phyloP scores from a whole-genome alignment of 1,140 invertebrate species.

The Amphibalanus amphitrite region DNA sequence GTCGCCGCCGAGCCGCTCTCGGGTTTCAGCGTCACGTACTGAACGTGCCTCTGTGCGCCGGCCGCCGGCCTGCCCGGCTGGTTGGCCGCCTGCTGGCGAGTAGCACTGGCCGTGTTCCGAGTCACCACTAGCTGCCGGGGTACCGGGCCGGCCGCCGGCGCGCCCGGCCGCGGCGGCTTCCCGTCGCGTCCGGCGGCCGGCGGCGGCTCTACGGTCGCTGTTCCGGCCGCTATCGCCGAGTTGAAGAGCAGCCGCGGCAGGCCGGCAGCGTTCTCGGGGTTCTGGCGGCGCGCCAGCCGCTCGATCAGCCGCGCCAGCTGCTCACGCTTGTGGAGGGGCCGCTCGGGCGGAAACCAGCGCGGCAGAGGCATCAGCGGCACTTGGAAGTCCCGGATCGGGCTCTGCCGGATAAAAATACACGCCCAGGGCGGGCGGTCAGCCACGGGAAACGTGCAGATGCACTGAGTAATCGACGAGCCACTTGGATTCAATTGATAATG shows the following conservation, averaged over 20 bases:
- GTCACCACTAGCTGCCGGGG: not conserved
- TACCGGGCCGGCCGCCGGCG: too few relatives aligned
- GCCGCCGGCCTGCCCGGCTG: too few relatives aligned
- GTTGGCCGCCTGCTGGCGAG: not conserved
- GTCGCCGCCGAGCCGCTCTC: too few relatives aligned
- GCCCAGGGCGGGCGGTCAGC: not conserved
- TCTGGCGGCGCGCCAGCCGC: not conserved
- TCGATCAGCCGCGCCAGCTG: slow-evolving; percentile 4
- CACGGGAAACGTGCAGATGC: too few relatives aligned
- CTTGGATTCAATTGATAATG: too few relatives aligned
- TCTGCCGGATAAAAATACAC: not conserved
- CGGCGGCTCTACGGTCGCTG: too few relatives aligned
- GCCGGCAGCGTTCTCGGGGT: not conserved
- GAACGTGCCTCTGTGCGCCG: not conserved
- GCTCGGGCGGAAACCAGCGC: not conserved
- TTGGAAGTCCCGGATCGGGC: not conserved
- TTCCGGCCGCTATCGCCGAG: not conserved
- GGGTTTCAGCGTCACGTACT: too few relatives aligned
- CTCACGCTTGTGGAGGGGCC: not conserved
- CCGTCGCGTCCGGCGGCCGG: not conserved
- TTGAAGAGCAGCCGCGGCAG: not conserved
- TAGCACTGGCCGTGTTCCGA: too few relatives aligned
- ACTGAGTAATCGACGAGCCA: too few relatives aligned
- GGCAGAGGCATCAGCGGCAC: not conserved
- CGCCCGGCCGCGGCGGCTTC: not conserved